These are phyloP conservation scores for Papilio elwesi DNA, from an alignment of 2,888 invertebrate species.

Conservation along the genomic window DNA sequence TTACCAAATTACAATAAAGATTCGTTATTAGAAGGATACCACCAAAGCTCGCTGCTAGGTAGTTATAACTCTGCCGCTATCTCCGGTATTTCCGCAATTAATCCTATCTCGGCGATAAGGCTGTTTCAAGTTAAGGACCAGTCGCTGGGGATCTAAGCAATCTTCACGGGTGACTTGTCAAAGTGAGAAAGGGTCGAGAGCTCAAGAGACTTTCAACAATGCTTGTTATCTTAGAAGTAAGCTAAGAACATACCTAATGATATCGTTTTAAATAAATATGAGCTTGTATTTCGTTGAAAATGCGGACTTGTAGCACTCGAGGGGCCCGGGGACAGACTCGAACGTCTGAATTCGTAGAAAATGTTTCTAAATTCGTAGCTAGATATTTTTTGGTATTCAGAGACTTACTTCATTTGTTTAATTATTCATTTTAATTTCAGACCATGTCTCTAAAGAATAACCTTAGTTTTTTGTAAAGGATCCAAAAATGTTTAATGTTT, in stretches of 20 bases:
- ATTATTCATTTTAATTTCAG: slow-evolving; percentile 41
- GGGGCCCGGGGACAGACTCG: slow-evolving; percentile 37
- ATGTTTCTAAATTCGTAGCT: slow-evolving; percentile 34
- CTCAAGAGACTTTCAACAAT: slow-evolving; percentile 83
- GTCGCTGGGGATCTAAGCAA: slow-evolving; percentile 82
- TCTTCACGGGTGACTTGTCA: slow-evolving; percentile 84
- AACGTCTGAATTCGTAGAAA: slow-evolving; percentile 39
- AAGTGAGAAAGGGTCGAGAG: slow-evolving; percentile 81
- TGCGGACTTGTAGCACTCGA: slow-evolving; percentile 37
- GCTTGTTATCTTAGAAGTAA: slow-evolving; percentile 83
- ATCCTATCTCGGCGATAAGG: slow-evolving; percentile 79
- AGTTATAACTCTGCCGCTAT: slow-evolving; percentile 78
- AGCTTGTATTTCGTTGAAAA: slow-evolving; percentile 48
- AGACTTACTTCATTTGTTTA: slow-evolving; percentile 40
- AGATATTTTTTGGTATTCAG: slow-evolving; percentile 34
- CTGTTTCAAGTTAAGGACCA: slow-evolving; percentile 81
- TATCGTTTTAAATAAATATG: slow-evolving; percentile 78
- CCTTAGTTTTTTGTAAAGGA: not conserved
- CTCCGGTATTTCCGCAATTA: slow-evolving; percentile 82
- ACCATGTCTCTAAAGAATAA: slow-evolving; percentile 23
- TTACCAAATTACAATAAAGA: slow-evolving; percentile 43
- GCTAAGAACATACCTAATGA: slow-evolving; percentile 78
- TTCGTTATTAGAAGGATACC: slow-evolving; percentile 45
- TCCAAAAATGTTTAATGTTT: slow-evolving; percentile 2
- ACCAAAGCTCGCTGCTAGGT: slow-evolving; percentile 55